A percentile compares a stretch with the other conserved stretches of the same genome.
Evolutionary conservation across 2,888 invertebrate species (phyloP).

Genomic region (Sarcophaga caerulescens): DNA sequence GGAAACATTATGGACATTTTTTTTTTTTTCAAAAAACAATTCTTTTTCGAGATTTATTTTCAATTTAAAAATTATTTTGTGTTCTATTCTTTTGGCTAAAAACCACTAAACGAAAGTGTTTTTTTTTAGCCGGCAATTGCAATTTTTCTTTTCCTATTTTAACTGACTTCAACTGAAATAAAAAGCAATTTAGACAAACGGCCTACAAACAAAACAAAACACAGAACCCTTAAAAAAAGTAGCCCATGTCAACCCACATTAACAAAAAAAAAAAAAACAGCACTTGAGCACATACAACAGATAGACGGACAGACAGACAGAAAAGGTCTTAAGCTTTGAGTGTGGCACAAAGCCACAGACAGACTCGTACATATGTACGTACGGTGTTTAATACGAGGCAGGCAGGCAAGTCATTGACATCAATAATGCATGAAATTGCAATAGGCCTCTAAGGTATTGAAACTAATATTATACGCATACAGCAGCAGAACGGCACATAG

Average conservation of each 20-base stretch:
- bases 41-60: no score
- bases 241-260: constrained; percentile 42
- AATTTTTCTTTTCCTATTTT: no score
- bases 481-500: neutral
- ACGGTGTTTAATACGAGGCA: no score
- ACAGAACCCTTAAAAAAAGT: constrained; percentile 12
- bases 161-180: neutral
- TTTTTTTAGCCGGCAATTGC: no score
- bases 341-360: neutral
- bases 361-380: neutral
- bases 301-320: no score
- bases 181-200: constrained; percentile 36
- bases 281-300: constrained; percentile 55
- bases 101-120: no score
- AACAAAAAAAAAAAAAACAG: constrained; percentile 22
- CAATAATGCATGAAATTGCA: constrained; percentile 71
- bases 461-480: constrained; percentile 40
- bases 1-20: no score
- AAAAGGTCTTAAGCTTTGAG: neutral
- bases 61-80: no score
- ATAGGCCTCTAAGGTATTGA: constrained; percentile 66
- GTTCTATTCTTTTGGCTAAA: no score
- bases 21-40: no score
- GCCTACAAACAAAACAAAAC: constrained; percentile 23
- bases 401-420: constrained; percentile 67